Base-by-base conservation (phyloP, 2,888 invertebrate species). In the Diarsia brunnea region DNA sequence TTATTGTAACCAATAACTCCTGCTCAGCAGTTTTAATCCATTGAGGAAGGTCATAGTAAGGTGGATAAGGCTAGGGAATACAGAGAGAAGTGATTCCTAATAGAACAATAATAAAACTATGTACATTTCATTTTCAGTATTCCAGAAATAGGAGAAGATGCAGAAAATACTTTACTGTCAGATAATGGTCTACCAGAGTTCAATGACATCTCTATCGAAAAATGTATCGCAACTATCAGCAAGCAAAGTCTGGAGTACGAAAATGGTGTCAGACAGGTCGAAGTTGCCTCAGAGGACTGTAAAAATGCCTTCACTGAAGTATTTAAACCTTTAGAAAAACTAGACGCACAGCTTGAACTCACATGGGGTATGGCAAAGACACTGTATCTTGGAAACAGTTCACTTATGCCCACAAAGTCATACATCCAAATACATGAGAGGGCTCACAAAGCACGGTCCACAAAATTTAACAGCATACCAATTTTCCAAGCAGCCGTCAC, bases 361-460 rank as follows among this genome's bases (percentile, higher is more conserved):
- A 98, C 98, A 7, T 99, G 98, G 98, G 98, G 98, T 16, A 97
- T 99, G 87, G 98, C 98, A 0, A 99, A 99, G 93, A 97, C 98
- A 7, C 93, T 99, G 19, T 98, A 98, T 91, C 95, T 98, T 69
- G 98, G 98, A 10, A 98, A 98, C 90, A 98, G 98, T 89, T 97
- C 98, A 0, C 91, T 98, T 19, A 98, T 99, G 97, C 98, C 98
- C 0, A 98, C 98, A 8, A 98, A 98, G 88, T 97, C 97, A 66
- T 99, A 98, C 89, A 94, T 98, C 87, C 97, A 98, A 89, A 98
- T 99, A 83, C 98, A 98, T 89, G 98, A 98, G 80, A 97, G 99
- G 86, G 98, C 98, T 0, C 97, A 97, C 86, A 97, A 97, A 90
- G 98, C 98, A 0, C 97, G 98, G 82, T 97, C 97, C 2, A 95